Evolutionary conservation across 2,888 invertebrate species (phyloP).

Genomic region (Doris montereyensis): DNA sequence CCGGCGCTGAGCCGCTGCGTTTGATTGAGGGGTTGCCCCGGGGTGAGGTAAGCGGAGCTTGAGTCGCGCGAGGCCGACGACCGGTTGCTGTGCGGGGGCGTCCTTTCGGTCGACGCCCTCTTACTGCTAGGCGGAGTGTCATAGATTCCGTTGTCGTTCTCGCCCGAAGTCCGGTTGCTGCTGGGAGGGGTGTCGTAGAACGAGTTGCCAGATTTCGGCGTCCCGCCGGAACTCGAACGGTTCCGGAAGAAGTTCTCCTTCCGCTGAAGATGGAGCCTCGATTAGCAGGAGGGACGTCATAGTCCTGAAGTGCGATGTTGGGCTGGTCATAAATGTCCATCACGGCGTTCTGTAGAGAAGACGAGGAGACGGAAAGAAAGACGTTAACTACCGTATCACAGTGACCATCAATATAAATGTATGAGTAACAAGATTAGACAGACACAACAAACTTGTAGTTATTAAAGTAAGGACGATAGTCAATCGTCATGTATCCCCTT

Average conservation of each 20-base stretch:
- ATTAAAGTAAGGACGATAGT: too few relatives aligned
- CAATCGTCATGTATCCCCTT: too few relatives aligned
- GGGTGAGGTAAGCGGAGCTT: neutral
- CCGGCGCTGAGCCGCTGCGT: neutral
- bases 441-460: too few relatives aligned
- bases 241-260: constrained; percentile 11
- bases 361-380: neutral
- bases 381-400: too few relatives aligned
- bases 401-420: too few relatives aligned
- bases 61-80: constrained; percentile 32
- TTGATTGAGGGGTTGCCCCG: constrained; percentile 5
- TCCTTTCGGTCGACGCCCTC: constrained; percentile 44
- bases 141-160: constrained; percentile 41
- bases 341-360: constrained; percentile 42
- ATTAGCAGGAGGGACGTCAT: constrained; percentile 58
- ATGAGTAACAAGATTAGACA: too few relatives aligned
- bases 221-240: neutral
- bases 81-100: constrained; percentile 45
- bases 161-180: constrained; percentile 24
- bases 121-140: constrained; percentile 57
- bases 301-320: constrained; percentile 49
- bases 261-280: constrained; percentile 30
- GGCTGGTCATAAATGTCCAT: constrained; percentile 42
- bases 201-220: neutral
- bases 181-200: constrained; percentile 24